phyloP scores from a whole-genome alignment of 2,797 vertebrate genomes.

The Dendrocincla tyrannina region DNA sequence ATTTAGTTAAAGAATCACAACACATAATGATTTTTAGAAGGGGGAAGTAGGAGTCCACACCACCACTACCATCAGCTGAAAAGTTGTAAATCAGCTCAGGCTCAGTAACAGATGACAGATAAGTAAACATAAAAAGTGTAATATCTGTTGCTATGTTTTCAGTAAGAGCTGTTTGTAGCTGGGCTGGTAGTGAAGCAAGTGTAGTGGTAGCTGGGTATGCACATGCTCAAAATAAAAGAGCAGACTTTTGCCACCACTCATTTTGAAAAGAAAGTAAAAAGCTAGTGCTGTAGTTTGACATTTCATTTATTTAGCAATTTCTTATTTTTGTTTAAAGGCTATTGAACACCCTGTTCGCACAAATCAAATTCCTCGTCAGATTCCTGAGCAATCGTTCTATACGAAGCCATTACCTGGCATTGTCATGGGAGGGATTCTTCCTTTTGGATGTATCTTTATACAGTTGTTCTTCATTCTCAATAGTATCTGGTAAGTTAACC shows the following conservation, averaged over 20 bases:
- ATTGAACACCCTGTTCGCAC: conserved; percentile 94
- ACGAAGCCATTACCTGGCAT: conserved; percentile 92
- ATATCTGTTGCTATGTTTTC: neutral
- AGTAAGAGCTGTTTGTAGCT: neutral
- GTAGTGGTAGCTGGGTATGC: neutral
- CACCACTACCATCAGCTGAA: neutral
- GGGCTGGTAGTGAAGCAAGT: neutral
- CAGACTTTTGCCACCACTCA: neutral
- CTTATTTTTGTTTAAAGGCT: conserved; percentile 70
- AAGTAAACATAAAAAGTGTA: neutral
- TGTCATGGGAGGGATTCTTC: conserved; percentile 93
- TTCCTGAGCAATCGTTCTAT: conserved; percentile 94
- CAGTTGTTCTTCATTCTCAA: conserved; percentile 97
- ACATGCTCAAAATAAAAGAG: neutral
- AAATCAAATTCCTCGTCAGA: conserved; percentile 95
- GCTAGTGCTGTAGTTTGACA: neutral
- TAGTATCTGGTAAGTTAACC: conserved; percentile 89
- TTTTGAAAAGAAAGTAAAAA: neutral
- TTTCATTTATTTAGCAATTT: neutral
- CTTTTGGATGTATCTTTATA: conserved; percentile 95
- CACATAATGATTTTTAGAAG: neutral
- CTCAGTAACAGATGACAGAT: neutral
- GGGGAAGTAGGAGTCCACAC: neutral
- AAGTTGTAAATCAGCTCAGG: neutral
- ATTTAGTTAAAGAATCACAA: no score